Conservation (phyloP, 1,140 invertebrate genomes). For the Aradophagus sp. region DNA sequence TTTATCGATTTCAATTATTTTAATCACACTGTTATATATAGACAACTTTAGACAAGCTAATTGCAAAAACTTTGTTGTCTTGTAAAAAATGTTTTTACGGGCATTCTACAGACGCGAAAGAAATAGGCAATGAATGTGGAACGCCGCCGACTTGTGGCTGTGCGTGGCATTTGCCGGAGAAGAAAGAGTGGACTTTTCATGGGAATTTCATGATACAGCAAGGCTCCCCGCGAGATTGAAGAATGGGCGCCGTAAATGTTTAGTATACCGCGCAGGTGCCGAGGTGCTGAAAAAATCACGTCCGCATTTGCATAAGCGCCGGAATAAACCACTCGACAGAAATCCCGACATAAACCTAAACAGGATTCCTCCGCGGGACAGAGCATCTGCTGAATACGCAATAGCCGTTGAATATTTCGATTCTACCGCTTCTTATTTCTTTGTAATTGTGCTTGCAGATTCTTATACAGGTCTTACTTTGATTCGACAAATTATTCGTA, state of each 20-base stretch:
- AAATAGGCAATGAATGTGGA: too few relatives aligned
- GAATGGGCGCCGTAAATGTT: conserved; percentile 63
- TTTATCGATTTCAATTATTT: too few relatives aligned
- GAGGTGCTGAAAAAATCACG: conserved; percentile 75
- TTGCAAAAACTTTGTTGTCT: too few relatives aligned
- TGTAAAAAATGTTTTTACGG: too few relatives aligned
- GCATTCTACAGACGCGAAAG: too few relatives aligned
- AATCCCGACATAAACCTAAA: conserved; percentile 72
- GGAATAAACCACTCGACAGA: conserved; percentile 74
- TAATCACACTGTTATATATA: too few relatives aligned
- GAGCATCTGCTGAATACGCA: conserved; percentile 72
- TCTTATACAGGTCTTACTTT: conserved; percentile 1
- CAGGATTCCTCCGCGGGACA: conserved; percentile 67
- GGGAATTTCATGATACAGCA: conserved; percentile 56
- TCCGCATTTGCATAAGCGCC: conserved; percentile 75
- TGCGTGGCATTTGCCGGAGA: conserved; percentile 9
- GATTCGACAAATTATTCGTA: too few relatives aligned
- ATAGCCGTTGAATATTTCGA: conserved; percentile 67
- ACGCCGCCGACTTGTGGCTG: too few relatives aligned
- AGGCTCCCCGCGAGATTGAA: conserved; percentile 47
- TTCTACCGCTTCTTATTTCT: conserved; percentile 65
- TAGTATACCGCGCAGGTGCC: conserved; percentile 64
- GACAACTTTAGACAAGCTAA: too few relatives aligned
- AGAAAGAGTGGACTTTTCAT: conserved; percentile 45
- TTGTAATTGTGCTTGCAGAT: too few relatives aligned